Percentiles rank a stretch among this genome's conserved stretches.
Evolutionary conservation across 2,888 invertebrate species (phyloP).

Genomic region (Oxyteleia sp.): DNA sequence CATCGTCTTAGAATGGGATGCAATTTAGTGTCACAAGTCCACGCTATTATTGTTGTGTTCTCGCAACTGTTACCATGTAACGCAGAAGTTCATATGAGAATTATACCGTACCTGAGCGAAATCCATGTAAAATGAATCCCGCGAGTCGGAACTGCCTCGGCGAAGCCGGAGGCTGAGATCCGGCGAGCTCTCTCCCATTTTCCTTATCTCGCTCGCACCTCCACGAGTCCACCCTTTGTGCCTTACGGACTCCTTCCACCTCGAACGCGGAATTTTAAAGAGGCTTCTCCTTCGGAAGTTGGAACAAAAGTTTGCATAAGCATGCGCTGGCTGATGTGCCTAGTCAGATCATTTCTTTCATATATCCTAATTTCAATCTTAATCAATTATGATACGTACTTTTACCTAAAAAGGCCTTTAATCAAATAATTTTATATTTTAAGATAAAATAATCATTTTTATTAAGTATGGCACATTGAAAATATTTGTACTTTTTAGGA

Average conservation of each 20-base stretch:
- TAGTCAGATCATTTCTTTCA: constrained; percentile 20
- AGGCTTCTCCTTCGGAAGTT: constrained; percentile 79
- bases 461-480: too few species aligned
- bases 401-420: too few species aligned
- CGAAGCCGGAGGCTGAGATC: constrained; percentile 95
- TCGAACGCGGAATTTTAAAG: constrained; percentile 83
- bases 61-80: constrained; percentile 34
- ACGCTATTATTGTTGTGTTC: too few species aligned
- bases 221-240: constrained; percentile 75
- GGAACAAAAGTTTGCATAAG: constrained; percentile 76
- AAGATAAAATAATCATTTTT: too few species aligned
- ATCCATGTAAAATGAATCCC: constrained; percentile 96
- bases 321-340: constrained; percentile 40
- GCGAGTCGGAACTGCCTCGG: constrained; percentile 94
- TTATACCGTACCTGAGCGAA: constrained; percentile 90
- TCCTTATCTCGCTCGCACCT: constrained; percentile 77
- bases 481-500: too few species aligned
- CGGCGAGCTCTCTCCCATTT: constrained; percentile 93
- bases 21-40: too few species aligned
- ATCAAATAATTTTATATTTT: too few species aligned
- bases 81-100: constrained; percentile 42
- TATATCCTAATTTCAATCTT: background rate
- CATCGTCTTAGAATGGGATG: too few species aligned
- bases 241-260: constrained; percentile 81
- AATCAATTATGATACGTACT: background rate